phyloP scores from a whole-genome alignment of 2,888 invertebrate genomes.

The Parelbella ahira region DNA sequence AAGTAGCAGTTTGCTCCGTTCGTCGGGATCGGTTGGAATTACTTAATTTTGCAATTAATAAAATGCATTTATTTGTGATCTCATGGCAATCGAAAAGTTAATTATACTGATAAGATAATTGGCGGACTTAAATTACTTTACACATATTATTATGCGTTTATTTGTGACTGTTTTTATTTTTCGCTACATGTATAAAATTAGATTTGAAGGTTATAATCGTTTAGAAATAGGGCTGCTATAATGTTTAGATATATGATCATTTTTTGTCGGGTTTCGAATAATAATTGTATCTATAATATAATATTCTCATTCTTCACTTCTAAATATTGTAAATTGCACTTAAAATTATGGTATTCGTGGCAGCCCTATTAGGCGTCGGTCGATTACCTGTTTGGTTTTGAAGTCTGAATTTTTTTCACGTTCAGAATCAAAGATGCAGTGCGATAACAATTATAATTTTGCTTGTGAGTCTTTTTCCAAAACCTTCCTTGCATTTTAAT shows the following conservation, averaged over 20 bases:
- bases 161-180: slow-evolving; percentile 14
- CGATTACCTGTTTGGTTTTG: slow-evolving; percentile 22
- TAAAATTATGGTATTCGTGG: slow-evolving; percentile 20
- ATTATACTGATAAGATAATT: slow-evolving; percentile 38
- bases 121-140: slow-evolving; percentile 34
- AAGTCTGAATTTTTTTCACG: slow-evolving; percentile 12
- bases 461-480: no score
- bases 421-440: slow-evolving; percentile 18
- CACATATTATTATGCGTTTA: slow-evolving; percentile 3
- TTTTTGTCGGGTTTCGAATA: slow-evolving; percentile 25
- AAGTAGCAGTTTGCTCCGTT: slow-evolving; percentile 6
- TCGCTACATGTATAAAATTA: slow-evolving; percentile 21
- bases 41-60: slow-evolving; percentile 38
- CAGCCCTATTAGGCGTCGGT: slow-evolving; percentile 22
- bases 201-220: slow-evolving; percentile 22
- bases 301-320: slow-evolving; percentile 26
- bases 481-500: slow-evolving; percentile 3
- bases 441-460: slow-evolving; percentile 10
- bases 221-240: slow-evolving; percentile 24
- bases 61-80: slow-evolving; percentile 76
- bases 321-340: slow-evolving; percentile 26
- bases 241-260: slow-evolving; percentile 24
- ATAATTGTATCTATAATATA: slow-evolving; percentile 26
- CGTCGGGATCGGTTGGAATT: slow-evolving; percentile 24
- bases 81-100: slow-evolving; percentile 53